Conservation (phyloP, 2,888 invertebrate species). For the Cecidostiba fungosa region DNA sequence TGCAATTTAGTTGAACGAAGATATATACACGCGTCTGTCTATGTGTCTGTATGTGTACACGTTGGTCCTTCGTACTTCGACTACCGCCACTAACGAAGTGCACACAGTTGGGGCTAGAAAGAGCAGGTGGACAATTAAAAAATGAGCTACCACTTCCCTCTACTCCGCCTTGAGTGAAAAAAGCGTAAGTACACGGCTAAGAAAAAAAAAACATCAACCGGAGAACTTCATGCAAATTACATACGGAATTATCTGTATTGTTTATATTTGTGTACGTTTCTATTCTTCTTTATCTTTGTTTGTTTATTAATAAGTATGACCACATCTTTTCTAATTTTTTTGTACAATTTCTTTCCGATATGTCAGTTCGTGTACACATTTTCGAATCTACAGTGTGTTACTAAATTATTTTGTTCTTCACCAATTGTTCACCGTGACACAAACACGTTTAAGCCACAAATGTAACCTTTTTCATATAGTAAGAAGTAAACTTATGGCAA, state of each 20-base stretch:
- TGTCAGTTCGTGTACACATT: not conserved
- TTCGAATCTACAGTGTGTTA: not conserved
- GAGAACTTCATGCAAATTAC: constrained; percentile 10
- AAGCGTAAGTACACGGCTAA: constrained; percentile 59
- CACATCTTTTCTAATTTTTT: constrained; percentile 8
- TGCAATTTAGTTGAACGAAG: constrained; percentile 35
- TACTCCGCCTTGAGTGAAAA: constrained; percentile 32
- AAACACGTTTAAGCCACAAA: not conserved
- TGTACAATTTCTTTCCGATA: constrained; percentile 4
- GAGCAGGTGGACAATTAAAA: constrained; percentile 40
- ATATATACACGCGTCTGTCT: constrained; percentile 7
- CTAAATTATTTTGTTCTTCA: not conserved
- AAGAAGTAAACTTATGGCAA: constrained; percentile 16
- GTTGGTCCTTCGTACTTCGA: constrained; percentile 26
- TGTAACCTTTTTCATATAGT: not conserved
- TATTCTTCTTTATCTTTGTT: constrained; percentile 20
- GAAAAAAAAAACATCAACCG: not conserved
- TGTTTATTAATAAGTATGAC: not conserved
- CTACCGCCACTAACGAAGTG: constrained; percentile 48
- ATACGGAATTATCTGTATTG: constrained; percentile 24
- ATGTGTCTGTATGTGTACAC: constrained; percentile 2
- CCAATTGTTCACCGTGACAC: constrained; percentile 11
- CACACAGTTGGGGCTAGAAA: constrained; percentile 35
- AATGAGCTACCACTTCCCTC: constrained; percentile 24
- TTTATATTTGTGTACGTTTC: constrained; percentile 27